Evolutionary conservation across 2,888 invertebrate genomes (phyloP).

Genomic region (Drosophila paranaensis): DNA sequence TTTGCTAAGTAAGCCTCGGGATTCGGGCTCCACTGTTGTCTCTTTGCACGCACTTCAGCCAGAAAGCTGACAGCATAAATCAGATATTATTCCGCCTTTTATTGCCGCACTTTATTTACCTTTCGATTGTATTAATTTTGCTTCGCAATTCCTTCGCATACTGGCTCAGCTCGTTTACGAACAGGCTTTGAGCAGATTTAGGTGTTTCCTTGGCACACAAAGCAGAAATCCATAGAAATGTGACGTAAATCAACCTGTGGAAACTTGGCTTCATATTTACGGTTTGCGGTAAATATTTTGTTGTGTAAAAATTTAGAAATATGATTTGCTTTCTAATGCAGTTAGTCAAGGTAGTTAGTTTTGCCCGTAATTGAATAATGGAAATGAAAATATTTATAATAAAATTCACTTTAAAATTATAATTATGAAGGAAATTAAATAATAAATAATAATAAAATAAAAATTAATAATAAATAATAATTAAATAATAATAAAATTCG

Average conservation of each 20-base stretch:
- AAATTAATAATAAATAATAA: too few relatives aligned
- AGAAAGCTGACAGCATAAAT: constrained; percentile 34
- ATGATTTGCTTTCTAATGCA: neutral
- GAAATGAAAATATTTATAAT: neutral
- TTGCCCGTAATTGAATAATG: neutral
- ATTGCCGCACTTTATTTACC: constrained; percentile 14
- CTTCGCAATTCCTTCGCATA: constrained; percentile 15
- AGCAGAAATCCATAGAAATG: neutral
- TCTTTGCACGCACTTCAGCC: constrained; percentile 14
- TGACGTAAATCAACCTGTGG: neutral
- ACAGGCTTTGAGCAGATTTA: constrained; percentile 12
- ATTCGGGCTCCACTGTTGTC: constrained; percentile 1
- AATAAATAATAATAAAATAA: too few relatives aligned
- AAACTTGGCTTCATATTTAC: constrained; percentile 19
- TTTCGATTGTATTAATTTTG: constrained; percentile 35
- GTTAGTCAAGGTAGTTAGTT: neutral
- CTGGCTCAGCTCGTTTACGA: constrained; percentile 26
- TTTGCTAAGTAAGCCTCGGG: constrained; percentile 23
- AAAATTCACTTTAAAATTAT: neutral
- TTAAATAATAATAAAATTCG: neutral
- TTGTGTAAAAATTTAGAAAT: neutral
- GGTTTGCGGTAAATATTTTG: neutral
- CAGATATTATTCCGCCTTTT: neutral
- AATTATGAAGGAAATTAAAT: neutral
- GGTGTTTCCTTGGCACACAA: neutral